Evolutionary conservation across 2,888 invertebrate species (phyloP), one percentile per base, ranked within the genome.

Genomic region (Pseudococcus jackbeardsleyi): DNA sequence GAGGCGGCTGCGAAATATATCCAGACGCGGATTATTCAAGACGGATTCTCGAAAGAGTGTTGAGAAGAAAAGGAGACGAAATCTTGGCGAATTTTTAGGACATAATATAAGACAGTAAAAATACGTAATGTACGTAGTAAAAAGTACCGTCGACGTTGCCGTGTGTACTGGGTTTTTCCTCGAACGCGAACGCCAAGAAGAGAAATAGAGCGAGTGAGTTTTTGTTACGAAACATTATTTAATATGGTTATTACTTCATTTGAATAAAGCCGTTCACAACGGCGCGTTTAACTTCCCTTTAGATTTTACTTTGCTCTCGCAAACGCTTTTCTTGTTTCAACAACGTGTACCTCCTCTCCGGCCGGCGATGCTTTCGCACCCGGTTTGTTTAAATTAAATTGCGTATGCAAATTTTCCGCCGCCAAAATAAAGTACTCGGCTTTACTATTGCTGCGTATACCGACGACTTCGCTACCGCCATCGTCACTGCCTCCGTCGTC

Each of bases 211-310:
- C 6, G 33, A 39, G 77, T 8, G 33, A 77, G 77, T 77, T 77
- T 77, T 77, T 77, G 77, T 77, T 77, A n/a, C 64, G 64, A 86
- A 86, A 68, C 86, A 64, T 86, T 86, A 86, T 86, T 86, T 86
- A 86, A 86, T 86, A 86, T 86, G 86, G 86, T 86, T 86, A 86
- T 86, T 86, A 86, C 86, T 86, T 86, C 86, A 86, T 86, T 86
- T 86, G 86, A 86, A 86, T 86, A 86, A 86, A 86, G 86, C 86
- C 86, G 59, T 86, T 86, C 86, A 64, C 68, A 59, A 68, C 86
- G 86, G 42, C 86, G 86, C 86, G 46, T 86, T 86, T 64, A 86
- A 64, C 64, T 86, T 86, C 86, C 64, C 64, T 86, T 86, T 86
- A 54, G 86, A 86, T 64, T 86, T 86, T 64, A 86, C 86, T 64